Base-by-base conservation (phyloP, 2,888 invertebrate genomes). In the Eurytoma adleriae region DNA sequence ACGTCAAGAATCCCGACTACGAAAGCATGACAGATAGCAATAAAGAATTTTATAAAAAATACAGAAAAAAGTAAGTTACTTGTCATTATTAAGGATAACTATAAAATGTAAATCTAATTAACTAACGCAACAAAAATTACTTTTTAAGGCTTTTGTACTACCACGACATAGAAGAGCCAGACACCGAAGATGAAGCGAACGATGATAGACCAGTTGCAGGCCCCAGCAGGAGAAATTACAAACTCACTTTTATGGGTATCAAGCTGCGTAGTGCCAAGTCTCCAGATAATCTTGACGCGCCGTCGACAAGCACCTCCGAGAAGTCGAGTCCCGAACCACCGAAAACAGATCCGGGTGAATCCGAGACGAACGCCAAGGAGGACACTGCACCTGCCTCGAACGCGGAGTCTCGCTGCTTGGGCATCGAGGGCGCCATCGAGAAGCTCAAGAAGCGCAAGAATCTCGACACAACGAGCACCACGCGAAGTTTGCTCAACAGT, bases 151-250 rank as follows among this genome's bases (percentile, higher is more conserved):
- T 96, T 84, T 92, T 96, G n/a, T 94, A 94, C 90, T 94, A 94
- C 85, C 94, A 95, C 90, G 95, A 96, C 86, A 92, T 96, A 77
- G 93, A 94, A 85, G 91, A 93, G 13, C 93, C 93, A 83, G 94
- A 94, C 0, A 92, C 93, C 79, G 92, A 92, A 0, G 92, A 93
- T 14, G 91, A 91, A 1, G 92, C 92, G 77, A 82, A 76, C 50
- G 83, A 79, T 56, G 82, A 80, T 3, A 77, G 68, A 66, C 2
- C 24, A 18, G 5, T 66, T n/a, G 66, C 20, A 40, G 57, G n/a
- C 52, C 27, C 16, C 16, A 75, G 40, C 77, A 83, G 27, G 77
- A 84, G 52, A 83, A 86, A 82, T 76, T 82, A 81, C 40, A 85
- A 84, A 67, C 56, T 50, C n/a, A 74, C 18, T 16, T 14, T 24